Evolutionary conservation across 2,797 vertebrate genomes (phyloP).

Genomic region (Notolabrus celidotus): DNA sequence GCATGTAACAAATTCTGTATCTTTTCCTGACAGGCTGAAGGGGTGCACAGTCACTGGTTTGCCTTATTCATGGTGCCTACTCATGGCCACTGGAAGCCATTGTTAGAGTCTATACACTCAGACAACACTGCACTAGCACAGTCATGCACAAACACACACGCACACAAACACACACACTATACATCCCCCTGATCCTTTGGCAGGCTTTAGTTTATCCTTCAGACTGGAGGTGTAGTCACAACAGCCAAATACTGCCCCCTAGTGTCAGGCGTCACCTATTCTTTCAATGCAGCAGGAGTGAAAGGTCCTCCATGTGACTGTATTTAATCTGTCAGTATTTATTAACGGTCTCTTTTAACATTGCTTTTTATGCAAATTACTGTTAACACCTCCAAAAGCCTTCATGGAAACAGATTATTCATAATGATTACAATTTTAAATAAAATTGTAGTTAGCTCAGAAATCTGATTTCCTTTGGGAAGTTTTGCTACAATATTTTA

Average conservation of each 20-base stretch:
- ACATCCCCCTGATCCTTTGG: conserved; percentile 27
- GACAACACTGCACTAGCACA: too few relatives aligned
- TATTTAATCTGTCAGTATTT: background rate
- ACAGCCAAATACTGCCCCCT: conserved; percentile 76
- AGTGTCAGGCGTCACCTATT: conserved; percentile 9
- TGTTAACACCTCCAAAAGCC: background rate
- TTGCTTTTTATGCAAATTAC: background rate
- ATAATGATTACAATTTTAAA: background rate
- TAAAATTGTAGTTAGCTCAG: background rate
- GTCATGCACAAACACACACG: too few relatives aligned
- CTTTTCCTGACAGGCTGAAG: background rate
- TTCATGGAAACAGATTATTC: background rate
- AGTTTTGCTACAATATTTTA: too few relatives aligned
- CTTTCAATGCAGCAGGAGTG: background rate
- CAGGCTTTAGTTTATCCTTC: conserved; percentile 14
- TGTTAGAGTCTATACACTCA: conserved; percentile 12
- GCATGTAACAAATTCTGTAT: background rate
- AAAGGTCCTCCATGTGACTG: too few relatives aligned
- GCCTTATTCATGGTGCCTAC: too few relatives aligned
- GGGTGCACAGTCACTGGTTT: too few relatives aligned
- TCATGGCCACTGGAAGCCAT: conserved; percentile 20
- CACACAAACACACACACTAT: conserved; percentile 29
- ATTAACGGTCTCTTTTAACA: background rate
- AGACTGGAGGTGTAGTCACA: background rate
- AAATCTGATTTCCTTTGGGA: too few relatives aligned